Conservation (phyloP, 2,113 vertebrate species). For the Naja naja region DNA sequence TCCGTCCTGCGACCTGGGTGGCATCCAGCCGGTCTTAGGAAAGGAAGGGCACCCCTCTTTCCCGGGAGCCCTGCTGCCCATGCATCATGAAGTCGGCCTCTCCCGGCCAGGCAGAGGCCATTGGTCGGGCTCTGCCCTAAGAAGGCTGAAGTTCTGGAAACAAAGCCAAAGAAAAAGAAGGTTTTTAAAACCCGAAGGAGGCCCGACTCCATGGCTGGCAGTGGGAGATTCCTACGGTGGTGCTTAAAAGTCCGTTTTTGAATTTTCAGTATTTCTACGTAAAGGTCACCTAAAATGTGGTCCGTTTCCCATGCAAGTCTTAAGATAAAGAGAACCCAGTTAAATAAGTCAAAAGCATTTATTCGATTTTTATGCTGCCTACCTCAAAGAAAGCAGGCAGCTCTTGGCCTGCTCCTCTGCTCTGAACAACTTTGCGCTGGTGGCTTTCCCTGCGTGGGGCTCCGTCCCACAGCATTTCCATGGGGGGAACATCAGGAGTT, state of each 20-base stretch:
- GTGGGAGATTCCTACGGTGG: background rate
- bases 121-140: background rate
- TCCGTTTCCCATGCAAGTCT: background rate
- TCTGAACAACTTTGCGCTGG: background rate
- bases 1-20: background rate
- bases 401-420: background rate
- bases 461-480: background rate
- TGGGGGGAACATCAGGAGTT: background rate
- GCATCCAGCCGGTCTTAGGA: background rate
- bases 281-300: background rate
- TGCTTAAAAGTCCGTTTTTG: background rate
- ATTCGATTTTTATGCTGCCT: background rate
- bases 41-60: background rate
- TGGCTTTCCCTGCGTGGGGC: background rate
- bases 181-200: background rate
- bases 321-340: background rate
- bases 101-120: fast-evolving
- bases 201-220: background rate
- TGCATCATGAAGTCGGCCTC: background rate
- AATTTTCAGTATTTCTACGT: background rate
- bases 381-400: background rate
- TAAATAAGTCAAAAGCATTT: background rate
- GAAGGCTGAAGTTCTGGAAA: background rate
- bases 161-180: background rate
- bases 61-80: too few species aligned